Evolutionary conservation across 2,113 vertebrate species (phyloP).

Genomic region (Craseonycteris thonglongyai): DNA sequence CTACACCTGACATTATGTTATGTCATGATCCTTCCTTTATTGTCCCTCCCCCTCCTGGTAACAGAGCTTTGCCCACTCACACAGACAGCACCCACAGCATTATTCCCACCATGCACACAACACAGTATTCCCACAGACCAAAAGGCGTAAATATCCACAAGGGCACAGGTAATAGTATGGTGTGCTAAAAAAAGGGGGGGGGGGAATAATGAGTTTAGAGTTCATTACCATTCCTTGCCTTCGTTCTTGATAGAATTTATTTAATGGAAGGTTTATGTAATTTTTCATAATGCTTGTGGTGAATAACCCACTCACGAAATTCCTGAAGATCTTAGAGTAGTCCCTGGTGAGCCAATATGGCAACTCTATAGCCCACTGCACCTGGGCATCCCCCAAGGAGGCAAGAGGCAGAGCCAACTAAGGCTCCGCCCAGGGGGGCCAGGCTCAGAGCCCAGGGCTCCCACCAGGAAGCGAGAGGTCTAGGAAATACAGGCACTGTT

Average conservation of each 20-base stretch:
- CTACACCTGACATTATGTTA: not conserved
- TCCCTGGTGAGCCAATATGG: not conserved
- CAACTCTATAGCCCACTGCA: not conserved
- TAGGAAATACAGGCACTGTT: not conserved
- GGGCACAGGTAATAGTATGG: not conserved
- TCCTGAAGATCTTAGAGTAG: not conserved
- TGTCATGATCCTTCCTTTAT: too few relatives aligned
- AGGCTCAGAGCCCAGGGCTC: not conserved
- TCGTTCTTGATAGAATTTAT: not conserved
- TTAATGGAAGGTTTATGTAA: not conserved
- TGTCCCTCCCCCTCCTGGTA: not conserved
- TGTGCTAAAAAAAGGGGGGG: not conserved
- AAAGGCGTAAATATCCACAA: not conserved
- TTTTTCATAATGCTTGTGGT: not conserved
- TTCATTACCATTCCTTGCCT: not conserved
- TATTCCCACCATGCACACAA: fast-evolving
- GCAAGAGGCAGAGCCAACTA: not conserved
- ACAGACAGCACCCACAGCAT: not conserved
- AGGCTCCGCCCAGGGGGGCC: too few relatives aligned
- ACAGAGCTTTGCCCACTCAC: not conserved
- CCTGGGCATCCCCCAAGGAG: not conserved
- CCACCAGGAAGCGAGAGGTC: not conserved
- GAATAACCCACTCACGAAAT: not conserved
- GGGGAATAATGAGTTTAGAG: not conserved
- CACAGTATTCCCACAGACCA: too few relatives aligned